These are phyloP conservation scores for Xerus rutilus DNA, from an alignment of 2,797 vertebrate species.

Conservation along the genomic window DNA sequence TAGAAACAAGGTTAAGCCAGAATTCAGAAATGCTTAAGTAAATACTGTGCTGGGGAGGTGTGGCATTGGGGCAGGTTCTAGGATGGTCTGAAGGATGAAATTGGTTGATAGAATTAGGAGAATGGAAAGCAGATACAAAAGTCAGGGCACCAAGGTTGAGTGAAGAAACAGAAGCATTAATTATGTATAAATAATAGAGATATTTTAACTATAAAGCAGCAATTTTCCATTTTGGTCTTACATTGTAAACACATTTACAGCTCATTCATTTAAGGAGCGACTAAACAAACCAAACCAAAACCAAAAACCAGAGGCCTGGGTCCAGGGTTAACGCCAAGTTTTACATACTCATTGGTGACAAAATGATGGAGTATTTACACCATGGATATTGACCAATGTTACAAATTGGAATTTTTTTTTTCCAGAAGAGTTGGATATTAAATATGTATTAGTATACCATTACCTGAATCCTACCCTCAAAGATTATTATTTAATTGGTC, in stretches of 20 bases:
- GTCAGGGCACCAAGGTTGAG: not conserved
- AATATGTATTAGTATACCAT: not conserved
- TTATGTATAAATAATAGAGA: not conserved
- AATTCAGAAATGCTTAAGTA: not conserved
- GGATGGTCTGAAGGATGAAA: not conserved
- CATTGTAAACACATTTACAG: not conserved
- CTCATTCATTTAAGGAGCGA: not conserved
- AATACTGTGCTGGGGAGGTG: not conserved
- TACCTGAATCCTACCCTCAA: not conserved
- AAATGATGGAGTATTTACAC: constrained; percentile 19
- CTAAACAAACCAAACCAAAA: not conserved
- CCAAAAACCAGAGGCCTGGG: not conserved
- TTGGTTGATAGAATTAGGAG: not conserved
- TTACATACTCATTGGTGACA: not conserved
- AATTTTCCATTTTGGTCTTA: not conserved
- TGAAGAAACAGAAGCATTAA: not conserved
- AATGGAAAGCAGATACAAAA: not conserved
- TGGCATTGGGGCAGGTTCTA: not conserved
- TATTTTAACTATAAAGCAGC: not conserved
- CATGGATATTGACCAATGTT: not conserved
- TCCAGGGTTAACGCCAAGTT: not conserved
- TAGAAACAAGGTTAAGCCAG: not conserved
- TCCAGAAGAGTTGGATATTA: not conserved
- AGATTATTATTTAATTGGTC: not conserved
- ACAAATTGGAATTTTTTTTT: not conserved